Conservation (phyloP, 1,140 invertebrate genomes). For the Drosophila arawakana region DNA sequence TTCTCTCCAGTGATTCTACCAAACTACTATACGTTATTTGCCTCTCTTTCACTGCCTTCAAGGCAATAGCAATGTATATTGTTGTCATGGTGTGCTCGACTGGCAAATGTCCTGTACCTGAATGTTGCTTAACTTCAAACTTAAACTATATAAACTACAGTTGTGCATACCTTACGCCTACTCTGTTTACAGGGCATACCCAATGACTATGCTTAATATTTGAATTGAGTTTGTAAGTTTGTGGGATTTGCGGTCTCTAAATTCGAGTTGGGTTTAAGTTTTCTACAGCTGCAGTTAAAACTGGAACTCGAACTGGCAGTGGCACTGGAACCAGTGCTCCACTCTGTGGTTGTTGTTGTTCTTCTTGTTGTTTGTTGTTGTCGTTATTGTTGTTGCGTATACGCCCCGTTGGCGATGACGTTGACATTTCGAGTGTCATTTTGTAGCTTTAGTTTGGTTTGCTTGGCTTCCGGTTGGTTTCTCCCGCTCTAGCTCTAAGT, state of each 20-base stretch:
- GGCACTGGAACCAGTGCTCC: too few relatives aligned
- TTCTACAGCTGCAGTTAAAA: slow-evolving; percentile 3
- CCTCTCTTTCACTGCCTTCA: not conserved
- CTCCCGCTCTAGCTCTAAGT: slow-evolving; percentile 16
- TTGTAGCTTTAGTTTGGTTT: slow-evolving; percentile 37
- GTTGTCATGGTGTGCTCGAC: too few relatives aligned
- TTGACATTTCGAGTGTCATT: slow-evolving; percentile 77
- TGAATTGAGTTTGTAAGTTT: slow-evolving; percentile 16
- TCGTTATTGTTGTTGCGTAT: slow-evolving; percentile 24
- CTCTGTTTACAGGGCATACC: not conserved
- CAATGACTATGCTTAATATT: slow-evolving; percentile 12
- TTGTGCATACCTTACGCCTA: not conserved
- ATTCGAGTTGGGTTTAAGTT: slow-evolving; percentile 31
- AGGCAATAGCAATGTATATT: slow-evolving; percentile 20
- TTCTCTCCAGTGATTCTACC: not conserved
- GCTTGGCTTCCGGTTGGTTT: not conserved
- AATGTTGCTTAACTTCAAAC: too few relatives aligned
- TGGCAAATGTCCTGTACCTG: too few relatives aligned
- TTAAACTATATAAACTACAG: too few relatives aligned
- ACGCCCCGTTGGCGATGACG: slow-evolving; percentile 50
- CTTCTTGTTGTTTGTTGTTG: too few relatives aligned
- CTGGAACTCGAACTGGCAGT: not conserved
- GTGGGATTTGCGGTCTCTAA: slow-evolving; percentile 4
- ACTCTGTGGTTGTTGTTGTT: too few relatives aligned
- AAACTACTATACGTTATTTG: slow-evolving; percentile 17